These are phyloP conservation scores for Vidua macroura DNA, from an alignment of 2,113 vertebrate genomes.

Conservation along the genomic window DNA sequence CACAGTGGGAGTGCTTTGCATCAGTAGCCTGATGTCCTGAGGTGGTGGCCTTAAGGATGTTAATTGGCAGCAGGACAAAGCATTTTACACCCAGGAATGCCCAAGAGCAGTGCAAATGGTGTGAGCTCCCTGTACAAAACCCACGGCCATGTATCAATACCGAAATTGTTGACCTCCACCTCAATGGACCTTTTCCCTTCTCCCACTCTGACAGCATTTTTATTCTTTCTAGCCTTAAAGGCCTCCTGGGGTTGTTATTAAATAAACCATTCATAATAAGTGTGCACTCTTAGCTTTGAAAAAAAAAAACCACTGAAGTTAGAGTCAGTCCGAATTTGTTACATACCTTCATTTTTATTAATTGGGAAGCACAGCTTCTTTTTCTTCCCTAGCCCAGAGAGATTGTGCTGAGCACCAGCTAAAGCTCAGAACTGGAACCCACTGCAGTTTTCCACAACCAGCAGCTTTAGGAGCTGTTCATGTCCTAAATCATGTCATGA, in stretches of 20 bases:
- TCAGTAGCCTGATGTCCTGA: background rate
- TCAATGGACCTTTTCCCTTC: background rate
- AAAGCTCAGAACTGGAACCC: background rate
- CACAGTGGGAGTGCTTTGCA: background rate
- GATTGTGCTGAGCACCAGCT: background rate
- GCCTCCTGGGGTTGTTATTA: background rate
- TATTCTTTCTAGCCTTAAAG: background rate
- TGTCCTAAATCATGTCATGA: rapidly evolving
- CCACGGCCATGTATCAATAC: background rate
- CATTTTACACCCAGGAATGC: slow-evolving; percentile 3
- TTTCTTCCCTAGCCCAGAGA: background rate
- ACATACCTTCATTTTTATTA: background rate
- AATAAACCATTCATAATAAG: background rate
- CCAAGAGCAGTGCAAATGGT: background rate
- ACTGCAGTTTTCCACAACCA: background rate
- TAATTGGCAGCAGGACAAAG: slow-evolving; percentile 24
- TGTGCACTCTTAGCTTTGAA: background rate
- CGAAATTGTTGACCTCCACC: background rate
- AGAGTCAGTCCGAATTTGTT: background rate
- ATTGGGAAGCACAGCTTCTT: background rate
- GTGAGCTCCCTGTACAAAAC: background rate
- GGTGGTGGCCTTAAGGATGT: background rate
- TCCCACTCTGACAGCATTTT: background rate
- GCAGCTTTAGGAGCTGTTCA: background rate
- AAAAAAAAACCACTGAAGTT: background rate